Evolutionary conservation across 2,888 invertebrate genomes (phyloP), one percentile per base, ranked within the genome.

Genomic region (Hartigia nigra): DNA sequence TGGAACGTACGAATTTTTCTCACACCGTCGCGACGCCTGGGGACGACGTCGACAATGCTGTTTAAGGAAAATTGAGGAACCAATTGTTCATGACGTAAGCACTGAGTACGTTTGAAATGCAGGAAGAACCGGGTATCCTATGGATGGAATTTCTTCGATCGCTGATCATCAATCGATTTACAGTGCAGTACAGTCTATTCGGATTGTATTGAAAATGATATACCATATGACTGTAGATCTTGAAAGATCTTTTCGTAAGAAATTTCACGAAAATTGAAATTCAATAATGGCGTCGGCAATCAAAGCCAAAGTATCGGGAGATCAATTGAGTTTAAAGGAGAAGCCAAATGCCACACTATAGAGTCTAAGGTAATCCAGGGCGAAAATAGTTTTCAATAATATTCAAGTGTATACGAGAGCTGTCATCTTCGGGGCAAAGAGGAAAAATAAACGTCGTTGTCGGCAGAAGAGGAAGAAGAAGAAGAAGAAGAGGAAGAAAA

Each of bases 1-100:
- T 72, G 31, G 34, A 75, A 37, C 72, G 72, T 72, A 72, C 31
- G 31, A 72, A 72, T 31, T 72, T 72, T 72, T 72, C 72, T 72
- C 32, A 72, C 72, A 72, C 72, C 32, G 72, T 55, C 55, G 55
- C 55, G 55, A 55, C 55, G 55, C 23, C 55, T 9, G 55, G 23
- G 23, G 55, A 23, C 55, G 55, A 23, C 55, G 55, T 55, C 55
- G 23, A 1, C 9, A 55, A 9, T 23, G 23, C 23, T 55, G 55
- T 23, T 55, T 55, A 9, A 23, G 23, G 55, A 55, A 55, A 55
- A 55, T 55, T 23, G 9, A 9, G 55, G 55, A 55, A 23, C 23
- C 55, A 23, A 55, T 55, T 55, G 9, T 23, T 23, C 55, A 23
- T 55, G 55, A 39, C 39, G 39, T 39, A 39, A 39, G 14, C 39